Conservation (phyloP, 2,888 invertebrate species). For the Eugnorisma glareosa region DNA sequence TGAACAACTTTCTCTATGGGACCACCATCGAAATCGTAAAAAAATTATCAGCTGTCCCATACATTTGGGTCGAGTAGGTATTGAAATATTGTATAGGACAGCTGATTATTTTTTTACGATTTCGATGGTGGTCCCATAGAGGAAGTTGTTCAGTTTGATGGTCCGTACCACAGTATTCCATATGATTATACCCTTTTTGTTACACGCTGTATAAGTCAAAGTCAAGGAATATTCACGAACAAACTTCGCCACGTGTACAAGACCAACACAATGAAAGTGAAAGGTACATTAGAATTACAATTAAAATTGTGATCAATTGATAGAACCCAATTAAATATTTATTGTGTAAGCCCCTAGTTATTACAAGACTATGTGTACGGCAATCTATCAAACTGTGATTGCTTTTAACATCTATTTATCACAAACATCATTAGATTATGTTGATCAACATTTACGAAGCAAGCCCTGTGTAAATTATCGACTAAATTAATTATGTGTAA, state of each 20-base stretch:
- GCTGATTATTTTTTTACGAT: too few relatives aligned
- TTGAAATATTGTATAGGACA: too few relatives aligned
- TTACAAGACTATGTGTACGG: conserved; percentile 77
- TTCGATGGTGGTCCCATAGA: too few relatives aligned
- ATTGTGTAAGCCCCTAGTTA: conserved; percentile 85
- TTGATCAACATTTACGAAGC: conserved; percentile 60
- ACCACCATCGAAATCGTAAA: too few relatives aligned
- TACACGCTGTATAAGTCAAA: too few relatives aligned
- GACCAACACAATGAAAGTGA: conserved; percentile 84
- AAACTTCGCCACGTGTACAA: conserved; percentile 66
- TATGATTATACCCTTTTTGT: too few relatives aligned
- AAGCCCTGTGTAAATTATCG: conserved; percentile 19
- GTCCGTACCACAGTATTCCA: too few relatives aligned
- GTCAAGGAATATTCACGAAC: conserved; percentile 29
- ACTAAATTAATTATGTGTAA: conserved; percentile 33
- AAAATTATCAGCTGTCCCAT: too few relatives aligned
- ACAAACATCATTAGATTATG: conserved; percentile 78
- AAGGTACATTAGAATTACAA: conserved; percentile 82
- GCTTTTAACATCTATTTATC: conserved; percentile 81
- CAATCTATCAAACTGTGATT: conserved; percentile 83
- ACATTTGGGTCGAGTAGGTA: too few relatives aligned
- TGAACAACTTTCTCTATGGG: too few relatives aligned
- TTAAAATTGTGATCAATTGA: conserved; percentile 85
- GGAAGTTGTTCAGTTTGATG: too few relatives aligned
- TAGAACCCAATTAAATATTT: conserved; percentile 85